These are phyloP conservation scores for Mallateleia sp. DNA, from an alignment of 2,888 invertebrate genomes.

Conservation along the genomic window DNA sequence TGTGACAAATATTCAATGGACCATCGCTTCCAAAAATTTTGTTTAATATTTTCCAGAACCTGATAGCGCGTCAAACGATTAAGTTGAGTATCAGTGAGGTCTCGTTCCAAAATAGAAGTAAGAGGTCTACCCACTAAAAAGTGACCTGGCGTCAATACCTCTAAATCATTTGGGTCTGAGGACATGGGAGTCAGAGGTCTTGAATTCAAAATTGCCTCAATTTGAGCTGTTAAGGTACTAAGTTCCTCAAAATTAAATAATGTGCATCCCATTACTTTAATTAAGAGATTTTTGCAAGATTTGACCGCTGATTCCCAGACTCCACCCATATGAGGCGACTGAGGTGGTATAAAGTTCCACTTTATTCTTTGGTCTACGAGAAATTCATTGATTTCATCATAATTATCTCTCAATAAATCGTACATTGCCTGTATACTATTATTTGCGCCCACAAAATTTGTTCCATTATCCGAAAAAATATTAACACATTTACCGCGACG, in stretches of 20 bases:
- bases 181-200: neutral
- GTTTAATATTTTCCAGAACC: neutral
- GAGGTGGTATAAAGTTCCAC: constrained; percentile 63
- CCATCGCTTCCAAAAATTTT: constrained; percentile 22
- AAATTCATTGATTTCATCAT: neutral
- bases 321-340: constrained; percentile 62
- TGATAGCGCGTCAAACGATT: constrained; percentile 1
- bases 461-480: constrained; percentile 22
- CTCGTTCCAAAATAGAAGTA: neutral
- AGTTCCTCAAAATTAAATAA: constrained; percentile 17
- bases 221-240: neutral
- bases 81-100: neutral
- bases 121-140: constrained; percentile 15
- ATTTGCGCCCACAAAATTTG: constrained; percentile 30
- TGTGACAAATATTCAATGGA: neutral
- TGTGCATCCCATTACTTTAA: neutral
- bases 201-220: constrained; percentile 9
- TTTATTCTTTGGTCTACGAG: constrained; percentile 11
- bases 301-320: constrained; percentile 65
- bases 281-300: constrained; percentile 35
- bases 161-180: neutral
- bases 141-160: neutral
- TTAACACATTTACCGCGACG: constrained; percentile 16
- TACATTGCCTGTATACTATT: neutral
- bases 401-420: neutral